Base-by-base conservation (phyloP, 2,797 vertebrate species). In the Sciaenops ocellatus region DNA sequence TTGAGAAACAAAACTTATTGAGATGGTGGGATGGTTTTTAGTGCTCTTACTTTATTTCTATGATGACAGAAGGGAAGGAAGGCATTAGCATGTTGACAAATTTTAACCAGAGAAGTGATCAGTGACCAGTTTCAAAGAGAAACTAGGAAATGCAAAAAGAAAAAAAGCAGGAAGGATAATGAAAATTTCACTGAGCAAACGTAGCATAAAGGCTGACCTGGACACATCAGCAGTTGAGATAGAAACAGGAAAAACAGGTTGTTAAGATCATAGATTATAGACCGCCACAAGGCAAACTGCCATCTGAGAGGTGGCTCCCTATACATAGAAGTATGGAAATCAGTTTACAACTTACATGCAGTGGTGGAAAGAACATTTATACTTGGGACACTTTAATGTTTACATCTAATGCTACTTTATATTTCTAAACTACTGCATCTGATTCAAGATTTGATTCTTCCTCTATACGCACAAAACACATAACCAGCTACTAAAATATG, bases 171-270 rank as follows among this genome's bases (percentile, higher is more conserved):
- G 1, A 0, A 28, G 22, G 8, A 42, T 3, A 24, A 57, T 44
- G 16, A 26, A 34, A 2, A 38, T 47, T 34, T 62, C 6, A 55
- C 3, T 34, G 10, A 34, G 22, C 16, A 26, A 34, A 64, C 34
- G 3, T 50, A 28, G 15, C 3, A 47, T 22, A 26, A 41, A 38
- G 11, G 6, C 5, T 20, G n/a, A 15, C 62, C 3, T 44, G 46
- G n/a, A 26, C 18, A 46, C 41, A 34, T 18, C n/a, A 38, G 26
- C 20, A 3, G 41, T 16, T 54, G 44, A 63, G n/a, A 24, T 26
- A n/a, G 12, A 75, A 57, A 47, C 56, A 59, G 57, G 34, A 72
- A 55, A 55, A 9, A 52, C 51, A 12, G 46, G 42, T 55, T 62
- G 30, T 2, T 18, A 10, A 41, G 12, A 61, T 26, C 13, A 57